phyloP scores from a whole-genome alignment of 2,797 vertebrate species.

The Netta rufina region DNA sequence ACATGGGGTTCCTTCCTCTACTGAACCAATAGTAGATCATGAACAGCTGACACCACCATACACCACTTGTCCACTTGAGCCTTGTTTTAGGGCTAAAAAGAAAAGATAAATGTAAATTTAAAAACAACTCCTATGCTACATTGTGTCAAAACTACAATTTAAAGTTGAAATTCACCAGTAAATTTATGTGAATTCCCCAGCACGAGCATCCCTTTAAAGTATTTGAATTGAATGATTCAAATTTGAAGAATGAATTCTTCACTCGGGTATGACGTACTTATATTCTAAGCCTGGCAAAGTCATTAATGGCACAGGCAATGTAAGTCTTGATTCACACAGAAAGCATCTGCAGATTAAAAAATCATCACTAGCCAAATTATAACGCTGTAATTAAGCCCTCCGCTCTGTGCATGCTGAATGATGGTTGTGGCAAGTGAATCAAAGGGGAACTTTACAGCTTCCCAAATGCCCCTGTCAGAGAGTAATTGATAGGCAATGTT shows the following conservation, averaged over 20 bases:
- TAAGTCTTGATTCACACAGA: background rate
- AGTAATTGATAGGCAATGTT: constrained; percentile 21
- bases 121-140: rapidly evolving
- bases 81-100: background rate
- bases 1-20: background rate
- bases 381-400: background rate
- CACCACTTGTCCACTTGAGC: background rate
- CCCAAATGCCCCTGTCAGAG: constrained; percentile 39
- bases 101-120: background rate
- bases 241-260: background rate
- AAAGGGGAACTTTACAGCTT: background rate
- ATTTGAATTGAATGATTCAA: too few species aligned
- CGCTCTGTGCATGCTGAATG: background rate
- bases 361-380: background rate
- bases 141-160: background rate
- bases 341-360: background rate
- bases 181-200: background rate
- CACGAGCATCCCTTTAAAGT: background rate
- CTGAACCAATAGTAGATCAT: background rate
- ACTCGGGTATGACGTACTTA: background rate
- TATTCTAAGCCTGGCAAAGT: background rate
- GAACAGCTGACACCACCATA: background rate
- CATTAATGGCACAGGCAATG: background rate
- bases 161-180: background rate
- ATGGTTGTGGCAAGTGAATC: background rate